These are phyloP conservation scores for Sminthopsis crassicaudata DNA, from an alignment of 2,113 vertebrate species.

Conservation along the genomic window DNA sequence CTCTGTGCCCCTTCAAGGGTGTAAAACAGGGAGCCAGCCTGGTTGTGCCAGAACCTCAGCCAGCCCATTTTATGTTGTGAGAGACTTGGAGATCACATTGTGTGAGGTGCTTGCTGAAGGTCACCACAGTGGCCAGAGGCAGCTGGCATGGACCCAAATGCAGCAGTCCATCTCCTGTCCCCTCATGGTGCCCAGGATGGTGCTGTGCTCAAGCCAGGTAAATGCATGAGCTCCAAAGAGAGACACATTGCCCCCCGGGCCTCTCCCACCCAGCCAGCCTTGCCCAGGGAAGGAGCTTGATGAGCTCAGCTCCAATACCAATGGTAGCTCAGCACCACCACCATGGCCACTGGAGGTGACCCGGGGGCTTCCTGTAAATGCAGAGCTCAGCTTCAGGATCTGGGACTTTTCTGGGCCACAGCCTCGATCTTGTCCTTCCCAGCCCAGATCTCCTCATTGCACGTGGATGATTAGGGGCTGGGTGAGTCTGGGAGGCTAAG, in stretches of 20 bases:
- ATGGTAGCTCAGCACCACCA: neutral
- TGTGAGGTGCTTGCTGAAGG: neutral
- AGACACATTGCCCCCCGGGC: too few species aligned
- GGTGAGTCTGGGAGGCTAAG: neutral
- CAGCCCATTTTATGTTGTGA: neutral
- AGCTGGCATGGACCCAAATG: neutral
- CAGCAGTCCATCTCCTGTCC: neutral
- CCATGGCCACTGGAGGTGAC: neutral
- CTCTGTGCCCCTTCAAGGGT: neutral
- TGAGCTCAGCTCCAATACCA: neutral
- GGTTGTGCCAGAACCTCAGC: neutral
- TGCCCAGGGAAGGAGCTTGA: too few species aligned
- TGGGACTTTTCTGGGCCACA: constrained; percentile 20
- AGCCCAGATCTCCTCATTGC: constrained; percentile 11
- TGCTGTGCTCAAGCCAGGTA: neutral
- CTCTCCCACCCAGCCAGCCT: neutral
- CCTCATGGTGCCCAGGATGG: neutral
- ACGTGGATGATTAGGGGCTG: neutral
- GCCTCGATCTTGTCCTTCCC: neutral
- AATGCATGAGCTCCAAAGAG: neutral
- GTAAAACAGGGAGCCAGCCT: neutral
- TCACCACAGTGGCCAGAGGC: neutral
- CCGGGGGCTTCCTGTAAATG: neutral
- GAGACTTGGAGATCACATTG: neutral
- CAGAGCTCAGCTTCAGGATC: neutral